Evolutionary conservation across 2,797 vertebrate genomes (phyloP), one percentile per base, ranked within the genome.

Genomic region (Crocodylus rhombifer): DNA sequence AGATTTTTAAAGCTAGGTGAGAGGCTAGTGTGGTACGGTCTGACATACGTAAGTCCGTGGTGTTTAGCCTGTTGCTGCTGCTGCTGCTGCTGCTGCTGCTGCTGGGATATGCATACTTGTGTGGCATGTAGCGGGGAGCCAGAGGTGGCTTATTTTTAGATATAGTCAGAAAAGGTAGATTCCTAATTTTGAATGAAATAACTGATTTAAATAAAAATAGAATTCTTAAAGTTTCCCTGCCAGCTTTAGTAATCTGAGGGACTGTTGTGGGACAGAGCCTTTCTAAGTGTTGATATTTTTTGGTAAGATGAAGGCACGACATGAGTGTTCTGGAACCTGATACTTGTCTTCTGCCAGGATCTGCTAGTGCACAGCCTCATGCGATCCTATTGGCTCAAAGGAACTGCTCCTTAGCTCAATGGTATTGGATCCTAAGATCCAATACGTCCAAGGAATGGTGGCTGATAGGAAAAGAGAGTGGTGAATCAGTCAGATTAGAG

Each of bases 401-500:
- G 78, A 36, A 57, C 13, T 61, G 42, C 17, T 16, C 60, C 60
- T 15, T 42, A 82, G 36, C 69, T 15, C 57, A 42, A 14, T 51
- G 33, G 28, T 65, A 26, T 15, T 63, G 76, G 62, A 42, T 73
- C 57, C 64, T 36, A 16, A 51, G 78, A 58, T 62, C 77, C 20
- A 16, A 5, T 1, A n/a, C 81, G 14, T 82, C n/a, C 42, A 0
- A 1, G 56, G 26, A 15, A 71, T 10, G 64, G 89, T 25, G 81
- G 30, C 61, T 51, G 16, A 23, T 25, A 28, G 56, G 14, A 58
- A 65, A 8, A 88, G 77, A 82, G 28, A 71, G 33, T 25, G 18
- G 75, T 51, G 2, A 4, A 1, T 25, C 71, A 78, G 71, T 42
- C 55, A 14, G 0, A 0, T 1, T 14, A 9, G 3, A 62, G 51